phyloP scores from a whole-genome alignment of 2,113 vertebrate species.

The Elephas maximus region DNA sequence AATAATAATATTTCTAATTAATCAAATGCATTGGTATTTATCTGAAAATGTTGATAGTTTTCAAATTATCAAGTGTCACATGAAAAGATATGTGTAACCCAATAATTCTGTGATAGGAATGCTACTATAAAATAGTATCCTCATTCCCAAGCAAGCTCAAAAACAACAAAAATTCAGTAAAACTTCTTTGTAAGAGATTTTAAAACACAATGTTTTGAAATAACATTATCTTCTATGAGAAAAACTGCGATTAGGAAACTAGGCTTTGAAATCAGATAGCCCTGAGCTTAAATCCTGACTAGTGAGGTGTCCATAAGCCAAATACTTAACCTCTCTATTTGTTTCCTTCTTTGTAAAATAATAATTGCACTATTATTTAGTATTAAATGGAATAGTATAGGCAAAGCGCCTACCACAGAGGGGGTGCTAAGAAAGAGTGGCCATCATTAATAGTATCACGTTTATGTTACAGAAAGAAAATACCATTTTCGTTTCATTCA shows the following conservation, averaged over 20 bases:
- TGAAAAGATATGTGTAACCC: conserved; percentile 28
- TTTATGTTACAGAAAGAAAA: not conserved
- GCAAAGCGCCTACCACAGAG: not conserved
- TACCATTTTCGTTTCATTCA: not conserved
- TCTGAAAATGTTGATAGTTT: conserved; percentile 17
- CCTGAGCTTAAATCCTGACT: not conserved
- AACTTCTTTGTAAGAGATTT: not conserved
- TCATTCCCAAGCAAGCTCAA: not conserved
- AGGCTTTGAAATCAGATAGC: not conserved
- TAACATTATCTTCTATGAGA: not conserved
- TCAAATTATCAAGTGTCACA: conserved; percentile 24
- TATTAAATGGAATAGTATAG: not conserved
- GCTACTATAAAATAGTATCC: not conserved
- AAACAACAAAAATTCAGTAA: not conserved
- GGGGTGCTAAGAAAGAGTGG: not conserved
- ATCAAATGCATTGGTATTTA: conserved; percentile 36
- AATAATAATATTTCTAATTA: not conserved
- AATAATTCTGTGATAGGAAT: not conserved
- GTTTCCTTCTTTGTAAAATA: conserved; percentile 46
- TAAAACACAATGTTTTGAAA: not conserved
- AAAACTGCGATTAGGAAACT: not conserved
- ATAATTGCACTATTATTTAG: not conserved
- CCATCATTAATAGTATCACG: not conserved
- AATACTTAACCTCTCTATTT: not conserved
- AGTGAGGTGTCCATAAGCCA: not conserved